Base-by-base conservation (phyloP, 2,888 invertebrate genomes). In the Netelia inedita region DNA sequence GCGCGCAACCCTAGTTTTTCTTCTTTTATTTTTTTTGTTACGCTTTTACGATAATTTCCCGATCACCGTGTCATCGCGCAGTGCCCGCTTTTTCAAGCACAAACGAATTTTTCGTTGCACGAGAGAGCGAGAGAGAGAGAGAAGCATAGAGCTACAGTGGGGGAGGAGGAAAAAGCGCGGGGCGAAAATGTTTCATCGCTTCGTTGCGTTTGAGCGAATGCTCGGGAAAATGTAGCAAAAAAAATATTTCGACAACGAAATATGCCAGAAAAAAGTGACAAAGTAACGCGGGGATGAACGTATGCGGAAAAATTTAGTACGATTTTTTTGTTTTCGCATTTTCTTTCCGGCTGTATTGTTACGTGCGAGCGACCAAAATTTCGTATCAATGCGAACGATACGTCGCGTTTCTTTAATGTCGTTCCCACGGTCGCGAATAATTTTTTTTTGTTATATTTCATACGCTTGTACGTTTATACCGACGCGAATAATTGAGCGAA, bases 61-160 rank as follows among this genome's bases (percentile, higher is more conserved):
- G 19, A 71, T 57, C 19, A 35, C 57, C 16, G 19, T 41, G 57
- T 0, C 16, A 43, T 35, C 43, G 3, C 16, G 43, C 35, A 55
- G 19, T 68, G 59, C 53, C 76, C 63, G 76, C 35, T 43, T 76
- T 50, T 53, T 69, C 74, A 74, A 80, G 79, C 81, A 80, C 80
- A 68, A 81, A 83, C 78, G 80, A 74, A 78, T 83, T 83, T 83
- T 71, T 53, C 46, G 69, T 16, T 74, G 11, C 0, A 43, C 61
- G 8, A 21, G 19, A 61, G 21, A 53, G n/a, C 28, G 61, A 35
- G 6, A 8, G 53, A 9, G 19, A 65, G 65, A 53, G 59, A 65
- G 41, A 50, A 35, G n/a, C 9, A 35, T 5, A 6, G 43, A 57
- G 57, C 10, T 28, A 35, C 10, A 68, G 14, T 68, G 43, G 63